A percentile compares a stretch with the other conserved stretches of the same genome.
Evolutionary conservation across 1,140 invertebrate genomes (phyloP).

Genomic region (Telenomus remus): DNA sequence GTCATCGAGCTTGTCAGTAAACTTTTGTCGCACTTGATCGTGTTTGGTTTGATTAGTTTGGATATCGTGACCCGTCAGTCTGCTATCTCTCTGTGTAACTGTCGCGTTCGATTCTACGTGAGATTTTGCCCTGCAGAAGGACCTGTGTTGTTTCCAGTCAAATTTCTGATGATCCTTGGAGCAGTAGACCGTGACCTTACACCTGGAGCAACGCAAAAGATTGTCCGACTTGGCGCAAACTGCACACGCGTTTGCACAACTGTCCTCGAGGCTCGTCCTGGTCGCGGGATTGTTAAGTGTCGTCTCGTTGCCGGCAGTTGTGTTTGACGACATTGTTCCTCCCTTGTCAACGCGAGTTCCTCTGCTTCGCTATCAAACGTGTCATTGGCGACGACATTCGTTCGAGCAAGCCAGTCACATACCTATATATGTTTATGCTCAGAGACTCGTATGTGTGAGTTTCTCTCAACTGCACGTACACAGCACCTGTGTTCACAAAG

Average conservation of each 20-base stretch:
- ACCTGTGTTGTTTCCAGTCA: slow-evolving; percentile 85
- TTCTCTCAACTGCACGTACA: slow-evolving; percentile 24
- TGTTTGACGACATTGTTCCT: slow-evolving; percentile 17
- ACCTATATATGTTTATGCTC: slow-evolving; percentile 6
- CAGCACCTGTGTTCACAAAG: slow-evolving; percentile 14
- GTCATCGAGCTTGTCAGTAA: too few species aligned
- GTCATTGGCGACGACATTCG: slow-evolving; percentile 52
- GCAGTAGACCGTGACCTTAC: slow-evolving; percentile 85
- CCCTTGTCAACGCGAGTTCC: not conserved
- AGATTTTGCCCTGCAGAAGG: slow-evolving; percentile 10
- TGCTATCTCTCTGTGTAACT: too few species aligned
- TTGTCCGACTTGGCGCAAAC: slow-evolving; percentile 82
- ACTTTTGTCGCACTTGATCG: too few species aligned
- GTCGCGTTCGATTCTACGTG: slow-evolving; percentile 17
- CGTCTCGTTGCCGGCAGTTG: not conserved
- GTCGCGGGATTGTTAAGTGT: too few species aligned
- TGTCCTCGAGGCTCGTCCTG: not conserved
- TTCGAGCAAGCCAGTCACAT: slow-evolving; percentile 36
- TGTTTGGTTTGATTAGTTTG: too few species aligned
- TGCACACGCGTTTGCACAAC: not conserved
- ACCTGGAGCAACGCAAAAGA: slow-evolving; percentile 83
- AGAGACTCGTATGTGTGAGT: slow-evolving; percentile 7
- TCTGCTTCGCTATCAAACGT: slow-evolving; percentile 32
- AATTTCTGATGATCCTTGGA: slow-evolving; percentile 84
- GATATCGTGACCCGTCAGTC: too few species aligned